phyloP scores from a whole-genome alignment of 2,113 vertebrate species.

The Cyanoramphus novaezelandiae region DNA sequence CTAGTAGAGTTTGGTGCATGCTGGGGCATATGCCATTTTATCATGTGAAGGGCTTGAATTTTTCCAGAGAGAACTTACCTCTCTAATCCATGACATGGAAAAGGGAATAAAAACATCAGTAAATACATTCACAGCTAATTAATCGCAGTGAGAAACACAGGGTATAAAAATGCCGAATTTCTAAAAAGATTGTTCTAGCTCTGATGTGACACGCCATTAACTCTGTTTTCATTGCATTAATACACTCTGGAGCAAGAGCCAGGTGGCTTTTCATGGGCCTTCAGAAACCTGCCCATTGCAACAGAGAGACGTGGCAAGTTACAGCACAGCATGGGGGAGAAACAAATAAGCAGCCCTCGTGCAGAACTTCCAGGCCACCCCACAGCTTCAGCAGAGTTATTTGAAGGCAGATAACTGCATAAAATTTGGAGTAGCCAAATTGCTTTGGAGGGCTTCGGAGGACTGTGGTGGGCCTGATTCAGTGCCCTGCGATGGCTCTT shows the following conservation, averaged over 20 bases:
- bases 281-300: not conserved
- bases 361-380: not conserved
- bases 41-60: not conserved
- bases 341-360: not conserved
- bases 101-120: slow-evolving; percentile 12
- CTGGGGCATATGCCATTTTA: not conserved
- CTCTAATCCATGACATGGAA: not conserved
- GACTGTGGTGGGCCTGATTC: not conserved
- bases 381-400: not conserved
- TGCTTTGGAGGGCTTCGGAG: not conserved
- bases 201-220: not conserved
- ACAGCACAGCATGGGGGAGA: not conserved
- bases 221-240: not conserved
- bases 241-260: not conserved
- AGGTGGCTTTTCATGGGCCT: slow-evolving; percentile 1
- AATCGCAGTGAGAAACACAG: not conserved
- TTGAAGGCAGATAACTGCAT: not conserved
- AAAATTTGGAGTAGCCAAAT: not conserved
- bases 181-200: not conserved
- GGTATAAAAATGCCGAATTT: not conserved
- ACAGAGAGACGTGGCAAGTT: not conserved
- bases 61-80: not conserved
- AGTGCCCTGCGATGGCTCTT: not conserved
- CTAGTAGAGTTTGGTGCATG: not conserved
- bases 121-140: not conserved